Evolutionary conservation across 2,797 vertebrate genomes (phyloP).

Genomic region (Characodon lateralis): DNA sequence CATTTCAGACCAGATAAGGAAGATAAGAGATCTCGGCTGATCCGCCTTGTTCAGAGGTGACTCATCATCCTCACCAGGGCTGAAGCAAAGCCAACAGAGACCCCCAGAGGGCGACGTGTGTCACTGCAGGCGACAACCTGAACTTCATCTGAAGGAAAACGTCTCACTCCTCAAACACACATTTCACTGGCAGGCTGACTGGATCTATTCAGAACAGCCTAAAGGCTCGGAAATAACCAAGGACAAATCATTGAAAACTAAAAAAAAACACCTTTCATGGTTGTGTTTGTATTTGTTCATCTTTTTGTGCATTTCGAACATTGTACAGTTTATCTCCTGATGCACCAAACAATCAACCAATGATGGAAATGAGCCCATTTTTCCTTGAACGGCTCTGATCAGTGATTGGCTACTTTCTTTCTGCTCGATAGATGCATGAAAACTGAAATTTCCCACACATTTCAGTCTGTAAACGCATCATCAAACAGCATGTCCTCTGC

Average conservation of each 20-base stretch:
- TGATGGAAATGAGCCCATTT: no score
- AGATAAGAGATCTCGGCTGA: constrained; percentile 4
- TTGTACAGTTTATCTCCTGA: neutral
- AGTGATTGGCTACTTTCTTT: neutral
- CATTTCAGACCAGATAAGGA: no score
- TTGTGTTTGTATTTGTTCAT: neutral
- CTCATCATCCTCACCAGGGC: constrained; percentile 54
- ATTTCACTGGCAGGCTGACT: neutral
- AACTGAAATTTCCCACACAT: neutral
- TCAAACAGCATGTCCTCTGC: neutral
- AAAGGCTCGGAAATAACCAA: neutral
- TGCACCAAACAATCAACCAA: neutral
- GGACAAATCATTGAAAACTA: no score
- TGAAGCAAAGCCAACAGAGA: constrained; percentile 51
- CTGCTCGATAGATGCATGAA: neutral
- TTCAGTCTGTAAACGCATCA: neutral
- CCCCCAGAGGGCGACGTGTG: constrained; percentile 58
- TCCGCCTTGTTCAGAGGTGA: constrained; percentile 55
- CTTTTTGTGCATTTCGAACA: neutral
- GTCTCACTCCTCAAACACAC: neutral
- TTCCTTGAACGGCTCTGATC: no score
- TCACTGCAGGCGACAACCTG: constrained; percentile 21
- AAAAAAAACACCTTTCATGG: neutral
- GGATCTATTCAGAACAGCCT: neutral
- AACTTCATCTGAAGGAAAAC: neutral